Base-by-base conservation (phyloP, 2,888 invertebrate genomes). In the Caenorhabditis sinica region DNA sequence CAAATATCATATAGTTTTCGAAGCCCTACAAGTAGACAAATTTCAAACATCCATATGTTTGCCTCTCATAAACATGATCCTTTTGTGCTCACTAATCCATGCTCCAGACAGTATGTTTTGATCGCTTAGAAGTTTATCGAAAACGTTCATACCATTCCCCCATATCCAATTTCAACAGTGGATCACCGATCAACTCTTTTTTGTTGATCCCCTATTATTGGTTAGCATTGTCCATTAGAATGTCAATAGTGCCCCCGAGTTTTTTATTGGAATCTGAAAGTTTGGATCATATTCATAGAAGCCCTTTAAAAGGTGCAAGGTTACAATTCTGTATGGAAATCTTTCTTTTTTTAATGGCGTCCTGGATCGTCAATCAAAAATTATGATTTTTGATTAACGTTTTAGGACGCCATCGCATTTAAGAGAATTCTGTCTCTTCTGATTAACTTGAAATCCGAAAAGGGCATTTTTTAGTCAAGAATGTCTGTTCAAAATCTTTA, bases 181-280 rank as follows among this genome's bases (percentile, higher is more conserved):
- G 74, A 74, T 74, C 74, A 74, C 20, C 25, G 74, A 65, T 74
- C 74, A 74, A 23, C 30, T 33, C 56, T 56, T 56, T 28, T 68
- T 53, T 49, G 45, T 45, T 20, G 63, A 73, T 73, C 73, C 45
- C 15, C 58, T 73, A 36, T 63, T 51, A 53, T 65, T 74, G 61
- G 28, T 45, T 49, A 49, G 11, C 58, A 23, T 51, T 63, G 73
- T 56, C 33, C 69, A 56, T 63, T n/a, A 17, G 40, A 63, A 63
- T 63, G 63, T 69, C 69, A 69, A 69, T 43, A 69, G 25, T 56
- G 56, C 2, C 53, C n/a, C 33, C 6, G 40, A 20, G 17, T 15
- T 33, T 28, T 25, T 68, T 66, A 30, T 51, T 69, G 36, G 15
- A 33, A 30, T 68, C 36, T 33, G 28, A 49, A 66, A 66, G 40